Evolutionary conservation across 1,140 invertebrate genomes (phyloP), one percentile per base, ranked within the genome.

Genomic region (Aphelenchoides besseyi): DNA sequence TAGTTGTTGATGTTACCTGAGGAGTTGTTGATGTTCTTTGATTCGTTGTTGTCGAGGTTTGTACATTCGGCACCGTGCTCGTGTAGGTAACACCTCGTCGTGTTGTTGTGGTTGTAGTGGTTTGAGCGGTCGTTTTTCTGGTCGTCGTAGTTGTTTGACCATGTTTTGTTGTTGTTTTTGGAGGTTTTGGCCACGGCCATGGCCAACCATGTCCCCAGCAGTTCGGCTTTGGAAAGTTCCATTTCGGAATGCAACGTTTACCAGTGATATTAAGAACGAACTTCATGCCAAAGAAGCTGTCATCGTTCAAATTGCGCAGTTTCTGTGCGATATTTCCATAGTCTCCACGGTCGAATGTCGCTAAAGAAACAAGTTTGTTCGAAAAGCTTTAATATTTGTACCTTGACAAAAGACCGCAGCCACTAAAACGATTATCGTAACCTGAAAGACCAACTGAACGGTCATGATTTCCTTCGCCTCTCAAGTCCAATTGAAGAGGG

Each of bases 121-220:
- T 23, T 12, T 23, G 41, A 48, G 41, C 12, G 12, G 41, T 48
- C 55, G 55, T 59, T 5, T 12, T 33, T 28, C 5, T 59, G 5
- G 26, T 5, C 55, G 5, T 59, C 55, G 5, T 59, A 33, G 55
- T 59, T 59, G 55, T 59, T 23, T 12, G 41, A 12, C 41, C 41
- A 12, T 59, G 26, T 33, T 59, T 59, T 33, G 18, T 18, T 23
- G 55, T 18, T 12, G 55, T 18, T 23, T 28, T 18, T 23, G 18
- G 5, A n/a, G n/a, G 26, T 8, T 18, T 23, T 59, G 55, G 55
- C 55, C 55, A 59, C 5, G 55, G 55, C 55, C 55, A 59, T 8
- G 55, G 55, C 55, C 55, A 59, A 59, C 55, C 55, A 23, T 33
- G 5, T 59, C 18, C 5, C 55, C 55, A 59, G 55, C 55, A 59